phyloP scores from a whole-genome alignment of 1,140 invertebrate genomes.

The Macrobrachium nipponense region DNA sequence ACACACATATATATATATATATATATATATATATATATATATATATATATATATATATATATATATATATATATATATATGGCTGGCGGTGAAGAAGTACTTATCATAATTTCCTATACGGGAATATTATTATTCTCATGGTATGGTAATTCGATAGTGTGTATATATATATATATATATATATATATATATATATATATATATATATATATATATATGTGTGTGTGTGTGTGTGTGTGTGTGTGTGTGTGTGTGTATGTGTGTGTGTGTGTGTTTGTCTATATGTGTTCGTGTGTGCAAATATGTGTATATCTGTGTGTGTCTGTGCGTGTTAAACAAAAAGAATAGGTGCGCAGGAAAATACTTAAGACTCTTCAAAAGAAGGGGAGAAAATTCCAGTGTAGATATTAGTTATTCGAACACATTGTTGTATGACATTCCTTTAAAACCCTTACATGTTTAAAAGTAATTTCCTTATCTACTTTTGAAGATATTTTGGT shows the following conservation, averaged over 20 bases:
- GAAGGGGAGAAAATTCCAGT: no score
- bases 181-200: slow-evolving; percentile 7
- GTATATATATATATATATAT: slow-evolving; percentile 18
- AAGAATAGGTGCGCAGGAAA: no score
- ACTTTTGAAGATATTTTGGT: no score
- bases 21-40: slow-evolving; percentile 15
- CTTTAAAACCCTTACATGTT: no score
- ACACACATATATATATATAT: background rate
- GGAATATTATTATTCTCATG: no score
- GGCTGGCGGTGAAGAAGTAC: no score
- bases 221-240: background rate
- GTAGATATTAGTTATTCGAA: no score
- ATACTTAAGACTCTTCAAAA: no score
- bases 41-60: slow-evolving; percentile 7
- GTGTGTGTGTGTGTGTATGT: background rate
- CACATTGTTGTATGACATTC: no score
- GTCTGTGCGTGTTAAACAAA: background rate
- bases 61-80: slow-evolving; percentile 20
- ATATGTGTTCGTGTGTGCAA: background rate
- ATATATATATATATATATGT: slow-evolving; percentile 19
- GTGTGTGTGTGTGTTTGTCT: background rate
- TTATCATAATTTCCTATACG: no score
- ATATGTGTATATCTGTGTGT: background rate
- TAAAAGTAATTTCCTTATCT: no score
- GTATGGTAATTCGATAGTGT: no score